These are phyloP conservation scores for Leptosomus discolor DNA, from an alignment of 2,113 vertebrate species.

Conservation along the genomic window DNA sequence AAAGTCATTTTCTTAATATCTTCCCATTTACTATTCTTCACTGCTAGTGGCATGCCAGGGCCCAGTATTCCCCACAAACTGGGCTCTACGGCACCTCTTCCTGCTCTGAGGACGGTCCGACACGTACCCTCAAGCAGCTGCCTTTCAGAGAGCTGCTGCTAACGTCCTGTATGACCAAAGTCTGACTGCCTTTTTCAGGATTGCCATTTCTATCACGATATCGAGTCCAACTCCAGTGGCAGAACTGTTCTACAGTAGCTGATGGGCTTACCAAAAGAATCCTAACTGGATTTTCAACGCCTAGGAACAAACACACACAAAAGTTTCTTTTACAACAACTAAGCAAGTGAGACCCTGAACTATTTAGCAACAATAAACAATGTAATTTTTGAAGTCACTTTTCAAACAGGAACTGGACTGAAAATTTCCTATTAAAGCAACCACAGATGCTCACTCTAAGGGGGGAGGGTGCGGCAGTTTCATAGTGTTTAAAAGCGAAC, in stretches of 20 bases:
- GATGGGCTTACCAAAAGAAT: background rate
- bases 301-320: background rate
- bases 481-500: background rate
- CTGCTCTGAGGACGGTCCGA: rapidly evolving
- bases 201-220: background rate
- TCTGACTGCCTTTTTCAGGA: background rate
- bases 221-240: background rate
- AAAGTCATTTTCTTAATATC: background rate
- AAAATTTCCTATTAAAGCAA: background rate
- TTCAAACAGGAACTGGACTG: background rate
- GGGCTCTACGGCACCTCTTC: background rate
- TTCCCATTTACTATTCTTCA: background rate
- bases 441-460: background rate
- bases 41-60: background rate
- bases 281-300: background rate
- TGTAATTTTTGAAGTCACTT: background rate
- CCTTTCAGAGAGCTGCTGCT: background rate
- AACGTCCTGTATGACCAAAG: background rate
- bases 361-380: background rate
- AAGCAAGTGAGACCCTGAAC: background rate
- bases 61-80: background rate
- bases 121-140: background rate
- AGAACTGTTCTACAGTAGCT: background rate
- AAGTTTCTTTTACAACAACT: background rate
- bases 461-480: background rate